Base-by-base conservation (phyloP, 2,113 vertebrate genomes). In the Syrrhaptes paradoxus region DNA sequence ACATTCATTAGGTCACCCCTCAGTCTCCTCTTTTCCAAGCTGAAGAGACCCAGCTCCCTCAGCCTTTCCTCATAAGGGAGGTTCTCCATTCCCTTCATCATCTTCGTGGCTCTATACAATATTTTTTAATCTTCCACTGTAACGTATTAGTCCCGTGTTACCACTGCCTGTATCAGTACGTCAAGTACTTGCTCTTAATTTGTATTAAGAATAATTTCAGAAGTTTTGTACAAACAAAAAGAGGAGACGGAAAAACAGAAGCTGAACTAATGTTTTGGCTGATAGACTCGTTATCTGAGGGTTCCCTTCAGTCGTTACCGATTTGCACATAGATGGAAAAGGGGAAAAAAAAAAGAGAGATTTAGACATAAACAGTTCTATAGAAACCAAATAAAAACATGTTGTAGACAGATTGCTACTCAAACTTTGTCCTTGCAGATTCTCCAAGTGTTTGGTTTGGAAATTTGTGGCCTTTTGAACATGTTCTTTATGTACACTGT, bases 251-350 rank as follows among this genome's bases (percentile, higher is more conserved):
- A 75, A 78, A 61, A 71, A 3, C 9, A 78, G 67, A 82, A 48
- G 4, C 5, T 10, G 13, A 83, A 62, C 17, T 25, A 54, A 54
- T 2, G 2, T 72, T 87, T 88, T 83, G 21, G 5, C 10, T 54
- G 22, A 46, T 28, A 38, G 10, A 70, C 8, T 45, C 7, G 21
- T 57, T 67, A 11, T 66, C 21, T 22, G 11, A 49, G 11, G 5
- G 19, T 16, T 80, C 8, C 73, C 28, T 78, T 46, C 41, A 82
- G n/a, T 31, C 6, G 36, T 62, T 24, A 24, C 9, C 0, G 0
- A n/a, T 43, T 84, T 92, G 14, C 20, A 22, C 17, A 8, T 19
- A 25, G n/a, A 31, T 54, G 41, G 20, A 54, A 77, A 89, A 75
- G 24, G 13, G 11, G 5, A 72, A 93, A 46, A 74, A 93, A 46